Evolutionary conservation across 2,888 invertebrate species (phyloP), one percentile per base, ranked within the genome.

Genomic region (Ditula angustiorana): DNA sequence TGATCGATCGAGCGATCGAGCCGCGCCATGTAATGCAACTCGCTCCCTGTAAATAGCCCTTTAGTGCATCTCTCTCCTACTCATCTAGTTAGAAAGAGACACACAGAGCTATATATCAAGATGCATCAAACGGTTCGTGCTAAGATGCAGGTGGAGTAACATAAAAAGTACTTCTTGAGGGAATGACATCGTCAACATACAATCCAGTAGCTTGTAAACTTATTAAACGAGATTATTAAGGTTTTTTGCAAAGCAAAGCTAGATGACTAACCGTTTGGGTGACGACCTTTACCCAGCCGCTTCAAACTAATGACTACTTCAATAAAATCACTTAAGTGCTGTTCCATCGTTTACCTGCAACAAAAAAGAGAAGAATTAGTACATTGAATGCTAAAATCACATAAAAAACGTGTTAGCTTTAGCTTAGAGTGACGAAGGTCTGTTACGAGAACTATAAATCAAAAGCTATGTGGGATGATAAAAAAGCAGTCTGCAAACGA

Each of bases 341-440:
- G 49, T 8, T 46, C 24, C 44, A 41, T 24, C 10, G 35, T 58
- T 57, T 64, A 64, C 64, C 64, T 64, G 64, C n/a, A 64, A 59
- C 59, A 64, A 64, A 64, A 64, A 64, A 41, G 30, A 52, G 44
- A 58, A 21, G 30, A 44, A 53, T 53, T 59, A 53, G 58, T 60
- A 37, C 49, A 35, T 50, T 21, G 37, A 35, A 58, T 58, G 11
- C 53, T 52, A 30, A 49, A 47, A 44, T 24, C 35, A 13, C n/a
- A 33, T 53, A 63, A 64, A 63, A 58, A 26, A 10, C 30, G 13
- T 47, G 49, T 56, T 62, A 56, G 56, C 49, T 56, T 41, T n/a
- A 37, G n/a, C n/a, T n/a, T 21, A 57, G 13, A 49, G 28, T 35
- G 35, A 30, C 41, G 49, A 30, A 47, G 19, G 33, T 24, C 44